These are phyloP conservation scores for Eupithecia inturbata DNA, from an alignment of 2,888 invertebrate genomes.

Conservation along the genomic window DNA sequence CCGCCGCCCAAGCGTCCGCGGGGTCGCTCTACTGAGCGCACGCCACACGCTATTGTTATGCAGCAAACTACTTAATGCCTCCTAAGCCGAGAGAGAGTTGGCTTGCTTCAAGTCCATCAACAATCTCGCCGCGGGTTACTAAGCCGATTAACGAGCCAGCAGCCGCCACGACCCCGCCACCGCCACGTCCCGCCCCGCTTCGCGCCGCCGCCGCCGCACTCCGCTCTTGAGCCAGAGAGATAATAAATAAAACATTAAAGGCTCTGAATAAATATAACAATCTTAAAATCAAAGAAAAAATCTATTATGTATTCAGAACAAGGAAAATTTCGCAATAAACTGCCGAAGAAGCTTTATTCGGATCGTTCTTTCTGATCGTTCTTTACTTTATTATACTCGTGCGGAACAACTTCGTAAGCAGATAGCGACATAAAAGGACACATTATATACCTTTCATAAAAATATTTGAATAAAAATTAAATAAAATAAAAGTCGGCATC, in stretches of 20 bases:
- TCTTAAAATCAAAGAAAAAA: conserved; percentile 23
- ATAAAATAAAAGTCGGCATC: no score
- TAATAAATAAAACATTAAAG: conserved; percentile 12
- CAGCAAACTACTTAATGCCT: neutral
- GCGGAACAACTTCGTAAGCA: no score
- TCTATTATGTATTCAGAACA: conserved; percentile 19
- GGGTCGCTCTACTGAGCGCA: no score
- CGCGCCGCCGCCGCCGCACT: neutral
- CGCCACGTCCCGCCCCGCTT: neutral
- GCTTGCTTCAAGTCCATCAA: neutral
- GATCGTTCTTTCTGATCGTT: neutral
- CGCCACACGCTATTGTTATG: neutral
- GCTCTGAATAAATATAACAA: conserved; percentile 15
- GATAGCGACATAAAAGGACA: no score
- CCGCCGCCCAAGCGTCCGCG: no score
- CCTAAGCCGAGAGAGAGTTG: neutral
- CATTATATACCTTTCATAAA: no score
- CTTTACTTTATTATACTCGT: no score
- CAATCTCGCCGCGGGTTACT: neutral
- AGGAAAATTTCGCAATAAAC: conserved; percentile 2
- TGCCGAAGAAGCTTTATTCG: neutral
- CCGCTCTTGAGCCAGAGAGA: neutral
- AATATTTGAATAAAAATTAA: no score
- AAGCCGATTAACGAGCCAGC: neutral
- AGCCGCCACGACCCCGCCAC: neutral